Percentiles rank a stretch among this genome's conserved stretches.
These are phyloP conservation scores for Arctia plantaginis DNA, from an alignment of 2,888 invertebrate species.

Conservation along the genomic window DNA sequence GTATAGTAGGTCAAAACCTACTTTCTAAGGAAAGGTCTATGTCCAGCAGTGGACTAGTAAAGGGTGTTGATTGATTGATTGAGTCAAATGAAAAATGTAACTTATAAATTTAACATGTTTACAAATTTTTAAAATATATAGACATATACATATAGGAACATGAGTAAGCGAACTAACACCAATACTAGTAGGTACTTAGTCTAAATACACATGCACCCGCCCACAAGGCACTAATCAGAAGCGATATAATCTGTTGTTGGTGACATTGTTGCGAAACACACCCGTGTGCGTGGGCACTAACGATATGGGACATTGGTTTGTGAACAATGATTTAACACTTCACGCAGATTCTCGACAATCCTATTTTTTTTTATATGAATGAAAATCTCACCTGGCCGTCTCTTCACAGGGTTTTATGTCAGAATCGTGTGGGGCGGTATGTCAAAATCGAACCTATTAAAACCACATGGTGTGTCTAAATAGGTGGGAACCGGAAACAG, in stretches of 20 bases:
- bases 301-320: conserved; percentile 7
- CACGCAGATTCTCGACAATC: not conserved
- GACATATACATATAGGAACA: not conserved
- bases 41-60: too few relatives aligned
- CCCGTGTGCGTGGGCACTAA: conserved; percentile 26
- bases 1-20: too few relatives aligned
- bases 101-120: too few relatives aligned
- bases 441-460: not conserved
- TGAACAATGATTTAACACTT: not conserved
- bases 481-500: too few relatives aligned
- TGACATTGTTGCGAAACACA: conserved; percentile 38
- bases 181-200: conserved; percentile 19
- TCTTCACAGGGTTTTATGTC: too few relatives aligned
- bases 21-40: too few relatives aligned
- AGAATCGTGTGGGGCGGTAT: not conserved
- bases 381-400: too few relatives aligned
- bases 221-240: conserved; percentile 43
- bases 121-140: too few relatives aligned
- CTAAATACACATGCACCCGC: conserved; percentile 41
- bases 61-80: too few relatives aligned
- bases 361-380: not conserved
- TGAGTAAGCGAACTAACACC: conserved; percentile 24
- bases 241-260: conserved; percentile 44
- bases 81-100: too few relatives aligned
- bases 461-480: not conserved